Conservation (phyloP, 2,888 invertebrate genomes). For the Macrosoma leucophasiata region DNA sequence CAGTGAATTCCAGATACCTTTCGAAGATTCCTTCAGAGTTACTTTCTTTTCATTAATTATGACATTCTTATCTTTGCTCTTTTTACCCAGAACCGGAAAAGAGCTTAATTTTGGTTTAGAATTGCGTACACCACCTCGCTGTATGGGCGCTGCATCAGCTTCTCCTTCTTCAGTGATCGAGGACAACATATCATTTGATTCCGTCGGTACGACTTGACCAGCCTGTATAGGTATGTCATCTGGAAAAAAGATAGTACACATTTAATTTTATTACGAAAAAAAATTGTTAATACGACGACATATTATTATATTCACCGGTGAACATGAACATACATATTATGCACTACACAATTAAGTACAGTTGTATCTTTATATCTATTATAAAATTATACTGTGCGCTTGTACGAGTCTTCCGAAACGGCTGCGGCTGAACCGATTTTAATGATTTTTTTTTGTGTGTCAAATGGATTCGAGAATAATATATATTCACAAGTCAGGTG, state of each 20-base stretch:
- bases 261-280: too few species aligned
- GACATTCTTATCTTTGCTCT: constrained; percentile 69
- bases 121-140: constrained; percentile 68
- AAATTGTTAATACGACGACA: too few species aligned
- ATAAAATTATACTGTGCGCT: too few species aligned
- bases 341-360: too few species aligned
- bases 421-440: too few species aligned
- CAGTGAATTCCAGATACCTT: constrained; percentile 64
- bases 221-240: constrained; percentile 94
- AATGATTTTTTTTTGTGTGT: too few species aligned
- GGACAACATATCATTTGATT: constrained; percentile 75
- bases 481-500: too few species aligned
- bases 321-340: too few species aligned
- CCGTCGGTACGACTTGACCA: constrained; percentile 76
- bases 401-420: too few species aligned
- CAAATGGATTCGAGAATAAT: too few species aligned
- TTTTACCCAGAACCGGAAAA: constrained; percentile 80
- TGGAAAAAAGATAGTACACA: constrained; percentile 63
- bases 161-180: constrained; percentile 83
- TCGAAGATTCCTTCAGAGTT: constrained; percentile 60
- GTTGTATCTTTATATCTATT: too few species aligned
- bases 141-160: constrained; percentile 64
- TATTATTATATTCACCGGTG: too few species aligned
- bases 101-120: constrained; percentile 78
- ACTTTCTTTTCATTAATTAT: constrained; percentile 58